Base-by-base conservation (phyloP, 1,140 invertebrate species). In the Zaprionus camerounensis region DNA sequence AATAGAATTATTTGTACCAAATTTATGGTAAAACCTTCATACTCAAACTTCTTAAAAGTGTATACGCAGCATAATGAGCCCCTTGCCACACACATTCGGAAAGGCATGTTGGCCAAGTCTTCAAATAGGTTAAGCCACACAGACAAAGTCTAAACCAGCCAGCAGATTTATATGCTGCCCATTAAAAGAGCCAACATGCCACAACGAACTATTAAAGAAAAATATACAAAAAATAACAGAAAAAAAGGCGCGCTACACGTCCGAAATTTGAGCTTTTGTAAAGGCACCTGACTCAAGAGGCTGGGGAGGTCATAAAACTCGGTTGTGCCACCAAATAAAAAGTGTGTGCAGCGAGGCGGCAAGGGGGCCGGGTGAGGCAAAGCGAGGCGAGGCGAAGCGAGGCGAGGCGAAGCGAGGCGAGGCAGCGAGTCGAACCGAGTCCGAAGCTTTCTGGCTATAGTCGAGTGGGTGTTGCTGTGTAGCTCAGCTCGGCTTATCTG, bases 221-320 rank as follows among this genome's bases (percentile, higher is more conserved):
- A 17, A 46, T 46, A 76, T 76, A 76, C 46, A 69, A 38, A 59
- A 49, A 58, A 20, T 28, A 34, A 64, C 17, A 57, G 20, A 58
- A 59, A 46, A 44, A 70, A 22, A 26, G 28, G 24, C 56, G 41
- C 26, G 59, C 53, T 13, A 70, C 41, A 82, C 69, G 75, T 62
- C 56, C 74, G 73, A 88, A 80, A 83, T 80, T 44, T 68, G 74
- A 84, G 85, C 84, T 87, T 87, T 88, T 77, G 77, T 78, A 67
- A 61, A 74, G 78, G 74, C 83, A 87, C 84, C 84, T 87, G 84
- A 87, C 81, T 81, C 53, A 57, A 76, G 78, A 80, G 85, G 84
- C 59, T 65, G 65, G 66, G 75, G 81, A 84, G 85, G 84, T 84
- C 81, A 90, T 90, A 90, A 87, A 87, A 90, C 63, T 68, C 46